Conservation (phyloP, 2,797 vertebrate genomes). For the Sebastes goodei region DNA sequence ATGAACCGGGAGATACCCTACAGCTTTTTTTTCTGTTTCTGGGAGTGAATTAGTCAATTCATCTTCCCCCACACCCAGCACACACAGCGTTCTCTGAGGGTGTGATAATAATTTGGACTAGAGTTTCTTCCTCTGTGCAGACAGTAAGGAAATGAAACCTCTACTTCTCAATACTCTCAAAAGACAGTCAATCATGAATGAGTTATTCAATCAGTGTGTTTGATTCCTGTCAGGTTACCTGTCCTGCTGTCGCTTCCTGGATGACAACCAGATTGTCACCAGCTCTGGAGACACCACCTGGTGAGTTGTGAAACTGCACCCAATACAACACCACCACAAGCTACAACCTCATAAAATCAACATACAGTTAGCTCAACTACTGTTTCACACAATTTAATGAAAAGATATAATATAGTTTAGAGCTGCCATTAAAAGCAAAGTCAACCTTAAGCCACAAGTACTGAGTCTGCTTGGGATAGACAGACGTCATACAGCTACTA, state of each 20-base stretch:
- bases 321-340: neutral
- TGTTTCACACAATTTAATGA: neutral
- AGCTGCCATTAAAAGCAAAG: neutral
- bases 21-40: conserved; percentile 15
- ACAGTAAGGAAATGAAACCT: neutral
- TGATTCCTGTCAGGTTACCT: conserved; percentile 88
- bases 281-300: conserved; percentile 98
- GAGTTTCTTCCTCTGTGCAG: neutral
- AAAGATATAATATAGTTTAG: neutral
- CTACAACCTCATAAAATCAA: neutral
- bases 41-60: conserved; percentile 29
- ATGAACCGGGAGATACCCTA: conserved; percentile 35
- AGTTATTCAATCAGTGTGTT: conserved; percentile 17
- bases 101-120: neutral
- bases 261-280: conserved; percentile 98
- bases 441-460: neutral
- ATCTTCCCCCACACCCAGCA: conserved; percentile 9
- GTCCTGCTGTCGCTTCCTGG: conserved; percentile 98
- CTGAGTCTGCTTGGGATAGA: neutral
- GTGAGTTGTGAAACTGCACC: conserved; percentile 82
- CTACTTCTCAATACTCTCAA: neutral
- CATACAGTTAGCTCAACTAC: neutral
- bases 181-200: neutral
- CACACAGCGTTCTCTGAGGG: neutral
- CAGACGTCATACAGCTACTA: neutral